phyloP scores from a whole-genome alignment of 2,888 invertebrate genomes.

The Sturmia bella region DNA sequence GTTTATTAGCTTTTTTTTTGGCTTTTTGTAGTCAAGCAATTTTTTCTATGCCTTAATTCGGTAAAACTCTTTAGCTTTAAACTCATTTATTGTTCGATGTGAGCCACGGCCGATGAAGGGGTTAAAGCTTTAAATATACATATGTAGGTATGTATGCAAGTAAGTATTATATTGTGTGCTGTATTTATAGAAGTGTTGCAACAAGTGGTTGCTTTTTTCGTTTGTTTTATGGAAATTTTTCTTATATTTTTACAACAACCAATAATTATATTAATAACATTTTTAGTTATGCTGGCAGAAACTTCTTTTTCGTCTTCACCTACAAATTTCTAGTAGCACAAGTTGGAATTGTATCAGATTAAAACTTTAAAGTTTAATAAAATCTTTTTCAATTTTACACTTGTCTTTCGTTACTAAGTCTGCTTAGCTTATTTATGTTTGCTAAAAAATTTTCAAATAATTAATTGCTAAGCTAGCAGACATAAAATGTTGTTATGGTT shows the following conservation, averaged over 20 bases:
- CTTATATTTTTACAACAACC: too few species aligned
- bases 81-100: conserved; percentile 55
- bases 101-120: not conserved
- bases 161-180: not conserved
- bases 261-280: too few species aligned
- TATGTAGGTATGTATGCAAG: conserved; percentile 5
- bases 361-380: too few species aligned
- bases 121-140: not conserved
- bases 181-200: conserved; percentile 16
- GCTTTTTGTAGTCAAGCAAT: not conserved
- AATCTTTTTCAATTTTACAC: too few species aligned
- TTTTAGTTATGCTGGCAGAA: not conserved
- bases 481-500: too few species aligned
- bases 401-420: too few species aligned
- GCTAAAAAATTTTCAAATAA: too few species aligned
- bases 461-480: too few species aligned
- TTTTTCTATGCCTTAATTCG: conserved; percentile 49
- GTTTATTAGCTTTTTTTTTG: not conserved
- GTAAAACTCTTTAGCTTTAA: conserved; percentile 51
- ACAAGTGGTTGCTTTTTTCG: conserved; percentile 33
- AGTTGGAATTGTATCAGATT: too few species aligned
- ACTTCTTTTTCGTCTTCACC: not conserved
- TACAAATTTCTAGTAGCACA: too few species aligned
- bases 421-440: too few species aligned
- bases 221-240: too few species aligned